Percentiles rank a stretch among this genome's conserved stretches.
Conservation (phyloP, 2,888 invertebrate species). For the Sphaeridia pumilis region DNA sequence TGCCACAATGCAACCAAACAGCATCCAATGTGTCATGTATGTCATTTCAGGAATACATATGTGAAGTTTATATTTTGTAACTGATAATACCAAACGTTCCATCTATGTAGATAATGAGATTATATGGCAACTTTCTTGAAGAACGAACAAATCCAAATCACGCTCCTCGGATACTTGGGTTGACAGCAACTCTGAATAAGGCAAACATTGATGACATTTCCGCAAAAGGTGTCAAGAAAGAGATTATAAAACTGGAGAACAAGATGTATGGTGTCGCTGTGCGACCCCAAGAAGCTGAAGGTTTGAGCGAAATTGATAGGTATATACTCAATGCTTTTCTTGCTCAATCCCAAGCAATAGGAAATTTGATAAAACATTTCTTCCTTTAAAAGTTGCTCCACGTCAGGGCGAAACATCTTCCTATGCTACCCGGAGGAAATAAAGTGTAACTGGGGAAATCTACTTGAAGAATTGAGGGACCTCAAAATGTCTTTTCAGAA, state of each 20-base stretch:
- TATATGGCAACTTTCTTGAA: constrained; percentile 6
- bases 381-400: too few species aligned
- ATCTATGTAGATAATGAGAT: constrained; percentile 7
- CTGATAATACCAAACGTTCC: neutral
- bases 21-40: constrained; percentile 69
- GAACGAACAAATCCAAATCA: neutral
- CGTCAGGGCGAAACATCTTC: too few species aligned
- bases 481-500: too few species aligned
- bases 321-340: constrained; percentile 39
- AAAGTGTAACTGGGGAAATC: neutral
- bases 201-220: constrained; percentile 42
- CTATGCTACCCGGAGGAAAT: too few species aligned
- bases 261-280: constrained; percentile 60
- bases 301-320: constrained; percentile 47
- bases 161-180: constrained; percentile 60
- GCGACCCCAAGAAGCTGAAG: too few species aligned
- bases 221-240: constrained; percentile 44
- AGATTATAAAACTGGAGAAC: constrained; percentile 52
- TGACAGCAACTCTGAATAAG: constrained; percentile 78
- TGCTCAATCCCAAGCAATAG: neutral
- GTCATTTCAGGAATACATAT: constrained; percentile 25
- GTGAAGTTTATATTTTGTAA: neutral
- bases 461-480: neutral
- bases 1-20: constrained; percentile 75
- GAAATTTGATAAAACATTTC: neutral